phyloP scores from a whole-genome alignment of 2,113 vertebrate genomes.

The Labeo catla region DNA sequence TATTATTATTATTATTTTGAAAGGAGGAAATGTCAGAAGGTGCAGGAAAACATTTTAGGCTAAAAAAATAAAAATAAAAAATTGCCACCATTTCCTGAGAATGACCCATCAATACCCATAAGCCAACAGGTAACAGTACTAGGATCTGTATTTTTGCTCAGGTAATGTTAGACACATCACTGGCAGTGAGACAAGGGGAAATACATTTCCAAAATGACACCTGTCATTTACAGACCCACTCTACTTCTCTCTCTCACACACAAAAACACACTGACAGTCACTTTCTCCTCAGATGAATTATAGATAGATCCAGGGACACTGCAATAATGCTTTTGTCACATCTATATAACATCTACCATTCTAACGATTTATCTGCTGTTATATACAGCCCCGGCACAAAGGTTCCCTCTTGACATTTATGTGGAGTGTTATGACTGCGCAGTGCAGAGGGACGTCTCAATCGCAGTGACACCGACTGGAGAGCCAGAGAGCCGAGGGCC shows the following conservation, averaged over 20 bases:
- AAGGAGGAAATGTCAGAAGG: not conserved
- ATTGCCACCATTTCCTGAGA: not conserved
- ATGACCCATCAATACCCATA: not conserved
- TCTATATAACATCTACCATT: conserved; percentile 47
- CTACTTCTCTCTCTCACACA: conserved; percentile 34
- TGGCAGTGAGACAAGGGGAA: conserved; percentile 4
- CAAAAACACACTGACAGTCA: conserved; percentile 33
- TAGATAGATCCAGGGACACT: conserved; percentile 38
- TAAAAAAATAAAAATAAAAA: not conserved
- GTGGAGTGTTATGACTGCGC: conserved; percentile 48
- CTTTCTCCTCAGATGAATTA: conserved; percentile 51
- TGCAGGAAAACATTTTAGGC: not conserved
- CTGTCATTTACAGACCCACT: conserved; percentile 14
- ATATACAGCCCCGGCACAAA: conserved; percentile 51
- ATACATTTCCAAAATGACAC: conserved; percentile 27
- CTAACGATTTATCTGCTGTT: conserved; percentile 56
- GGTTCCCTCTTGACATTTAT: conserved; percentile 54
- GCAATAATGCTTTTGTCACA: conserved; percentile 51
- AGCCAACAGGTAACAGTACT: not conserved
- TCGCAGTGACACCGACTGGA: conserved; percentile 31
- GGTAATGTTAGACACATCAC: not conserved
- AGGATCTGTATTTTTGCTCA: not conserved
- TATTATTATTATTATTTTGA: no score
- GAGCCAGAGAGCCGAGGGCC: conserved; percentile 27
- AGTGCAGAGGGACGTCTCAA: conserved; percentile 44